Conservation (phyloP, 1,140 invertebrate genomes). For the Philotrypesis tridentata region DNA sequence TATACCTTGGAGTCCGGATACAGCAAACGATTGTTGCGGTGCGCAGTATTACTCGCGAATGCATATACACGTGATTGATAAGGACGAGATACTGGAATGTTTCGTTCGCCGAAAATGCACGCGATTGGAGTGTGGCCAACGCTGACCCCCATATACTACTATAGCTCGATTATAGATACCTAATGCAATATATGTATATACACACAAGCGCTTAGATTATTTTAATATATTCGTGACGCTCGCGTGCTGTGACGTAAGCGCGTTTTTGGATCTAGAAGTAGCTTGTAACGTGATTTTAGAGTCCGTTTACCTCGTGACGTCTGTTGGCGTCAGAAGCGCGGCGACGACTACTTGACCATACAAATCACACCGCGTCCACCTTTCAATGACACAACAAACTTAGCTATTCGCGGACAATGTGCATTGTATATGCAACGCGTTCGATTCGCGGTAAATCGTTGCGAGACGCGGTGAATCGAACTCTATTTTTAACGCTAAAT, state of each 20-base stretch:
- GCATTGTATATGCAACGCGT: no score
- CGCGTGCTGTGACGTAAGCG: neutral
- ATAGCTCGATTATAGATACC: no score
- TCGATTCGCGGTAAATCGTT: no score
- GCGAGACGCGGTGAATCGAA: no score
- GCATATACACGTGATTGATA: neutral
- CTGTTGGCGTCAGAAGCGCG: neutral
- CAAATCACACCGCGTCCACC: no score
- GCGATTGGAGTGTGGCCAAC: neutral
- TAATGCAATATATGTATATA: no score
- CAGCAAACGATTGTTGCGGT: no score
- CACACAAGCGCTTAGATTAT: neutral
- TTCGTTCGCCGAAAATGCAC: neutral
- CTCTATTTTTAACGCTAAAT: no score
- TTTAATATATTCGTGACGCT: neutral
- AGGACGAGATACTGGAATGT: neutral
- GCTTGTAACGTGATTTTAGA: no score
- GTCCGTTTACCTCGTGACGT: neutral
- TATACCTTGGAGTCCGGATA: no score
- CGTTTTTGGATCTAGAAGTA: neutral
- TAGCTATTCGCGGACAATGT: neutral
- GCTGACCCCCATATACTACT: neutral
- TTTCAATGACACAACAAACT: neutral
- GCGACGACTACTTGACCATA: neutral
- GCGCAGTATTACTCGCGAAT: no score